phyloP scores from a whole-genome alignment of 2,113 vertebrate species.

The Arenaria interpres region DNA sequence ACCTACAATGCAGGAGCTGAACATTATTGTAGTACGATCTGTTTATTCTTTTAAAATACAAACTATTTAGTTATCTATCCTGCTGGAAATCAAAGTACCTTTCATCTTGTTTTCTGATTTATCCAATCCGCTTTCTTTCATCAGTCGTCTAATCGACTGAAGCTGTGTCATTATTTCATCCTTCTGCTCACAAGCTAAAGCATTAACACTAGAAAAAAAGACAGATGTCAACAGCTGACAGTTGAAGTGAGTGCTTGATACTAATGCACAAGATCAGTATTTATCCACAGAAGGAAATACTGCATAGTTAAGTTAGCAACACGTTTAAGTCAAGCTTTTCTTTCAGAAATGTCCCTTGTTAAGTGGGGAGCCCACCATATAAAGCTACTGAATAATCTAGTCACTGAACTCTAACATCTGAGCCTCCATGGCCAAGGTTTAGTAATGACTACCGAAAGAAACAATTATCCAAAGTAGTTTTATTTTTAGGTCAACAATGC shows the following conservation, averaged over 20 bases:
- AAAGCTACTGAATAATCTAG: neutral
- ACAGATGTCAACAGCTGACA: neutral
- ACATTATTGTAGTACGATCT: neutral
- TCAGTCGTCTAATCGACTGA: slow-evolving; percentile 86
- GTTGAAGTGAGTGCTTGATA: neutral
- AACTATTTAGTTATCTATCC: neutral
- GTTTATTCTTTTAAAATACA: neutral
- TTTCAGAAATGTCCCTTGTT: neutral
- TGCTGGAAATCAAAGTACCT: slow-evolving; percentile 65
- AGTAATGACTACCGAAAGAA: neutral
- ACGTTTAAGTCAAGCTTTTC: neutral
- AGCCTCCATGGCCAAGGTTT: neutral
- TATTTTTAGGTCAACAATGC: neutral
- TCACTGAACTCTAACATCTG: neutral
- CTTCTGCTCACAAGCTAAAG: slow-evolving; percentile 89
- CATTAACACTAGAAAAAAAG: slow-evolving; percentile 79
- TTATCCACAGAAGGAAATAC: neutral
- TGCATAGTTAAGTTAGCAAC: neutral
- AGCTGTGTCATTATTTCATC: slow-evolving; percentile 93
- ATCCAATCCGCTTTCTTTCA: slow-evolving; percentile 92
- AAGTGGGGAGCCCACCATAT: neutral
- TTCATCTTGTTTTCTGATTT: slow-evolving; percentile 74
- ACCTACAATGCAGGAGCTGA: neutral
- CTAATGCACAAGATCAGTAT: neutral
- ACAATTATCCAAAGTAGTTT: neutral